Percentiles rank a stretch among this genome's conserved stretches.
These are phyloP conservation scores for Gallinago stenura DNA, from an alignment of 2,797 vertebrate genomes.

Conservation along the genomic window DNA sequence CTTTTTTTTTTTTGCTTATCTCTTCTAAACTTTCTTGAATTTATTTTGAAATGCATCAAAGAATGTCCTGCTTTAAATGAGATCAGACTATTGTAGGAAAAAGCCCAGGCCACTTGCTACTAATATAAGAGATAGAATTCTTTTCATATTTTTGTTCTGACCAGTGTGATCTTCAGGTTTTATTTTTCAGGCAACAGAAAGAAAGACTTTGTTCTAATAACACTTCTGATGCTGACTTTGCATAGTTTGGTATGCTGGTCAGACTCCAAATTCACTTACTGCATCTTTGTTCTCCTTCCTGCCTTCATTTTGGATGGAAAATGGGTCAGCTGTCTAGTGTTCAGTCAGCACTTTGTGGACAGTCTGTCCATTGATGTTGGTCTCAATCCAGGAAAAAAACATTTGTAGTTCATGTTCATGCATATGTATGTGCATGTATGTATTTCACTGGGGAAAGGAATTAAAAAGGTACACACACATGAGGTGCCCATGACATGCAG, in stretches of 20 bases:
- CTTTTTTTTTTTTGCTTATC: not conserved
- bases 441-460: not conserved
- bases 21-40: not conserved
- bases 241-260: not conserved
- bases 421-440: accelerated
- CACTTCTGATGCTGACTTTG: accelerated
- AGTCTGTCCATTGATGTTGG: not conserved
- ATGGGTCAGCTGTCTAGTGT: not conserved
- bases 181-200: not conserved
- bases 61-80: not conserved
- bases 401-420: accelerated
- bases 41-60: not conserved
- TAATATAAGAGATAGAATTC: not conserved
- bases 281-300: not conserved
- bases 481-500: not conserved
- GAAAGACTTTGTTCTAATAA: not conserved
- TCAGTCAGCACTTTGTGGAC: not conserved
- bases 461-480: accelerated
- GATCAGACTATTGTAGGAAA: not conserved
- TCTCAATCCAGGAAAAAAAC: not conserved
- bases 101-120: not conserved
- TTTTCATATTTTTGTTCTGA: not conserved
- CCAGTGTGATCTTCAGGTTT: not conserved
- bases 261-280: not conserved
- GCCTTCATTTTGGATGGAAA: not conserved